phyloP scores from a whole-genome alignment of 1,140 invertebrate species.

The Neodiprion lecontei region DNA sequence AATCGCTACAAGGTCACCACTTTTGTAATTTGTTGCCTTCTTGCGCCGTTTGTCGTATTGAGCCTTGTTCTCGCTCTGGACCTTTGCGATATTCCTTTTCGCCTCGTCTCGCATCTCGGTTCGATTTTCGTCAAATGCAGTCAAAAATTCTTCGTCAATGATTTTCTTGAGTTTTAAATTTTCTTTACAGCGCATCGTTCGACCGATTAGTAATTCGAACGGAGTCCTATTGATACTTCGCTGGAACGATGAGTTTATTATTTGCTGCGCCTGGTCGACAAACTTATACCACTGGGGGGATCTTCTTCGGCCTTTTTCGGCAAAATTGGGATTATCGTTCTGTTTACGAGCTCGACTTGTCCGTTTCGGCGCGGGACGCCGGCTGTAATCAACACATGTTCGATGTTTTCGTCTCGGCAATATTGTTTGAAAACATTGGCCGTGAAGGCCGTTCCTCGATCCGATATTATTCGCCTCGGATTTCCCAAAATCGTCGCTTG shows the following conservation, averaged over 20 bases:
- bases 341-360: slow-evolving; percentile 30
- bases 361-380: slow-evolving; percentile 35
- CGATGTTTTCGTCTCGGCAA: slow-evolving; percentile 31
- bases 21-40: slow-evolving; percentile 26
- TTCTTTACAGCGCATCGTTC: slow-evolving; percentile 38
- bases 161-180: slow-evolving; percentile 9
- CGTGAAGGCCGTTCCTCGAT: slow-evolving; percentile 40
- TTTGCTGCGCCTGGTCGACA: slow-evolving; percentile 37
- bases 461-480: slow-evolving; percentile 34
- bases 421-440: slow-evolving; percentile 42
- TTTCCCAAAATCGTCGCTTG: slow-evolving; percentile 35
- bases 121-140: too few species aligned
- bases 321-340: slow-evolving; percentile 23
- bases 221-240: slow-evolving; percentile 40
- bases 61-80: slow-evolving; percentile 43
- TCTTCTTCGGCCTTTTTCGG: neutral
- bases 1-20: slow-evolving; percentile 34
- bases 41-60: slow-evolving; percentile 35
- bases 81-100: slow-evolving; percentile 36
- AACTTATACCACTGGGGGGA: slow-evolving; percentile 38
- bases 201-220: slow-evolving; percentile 42
- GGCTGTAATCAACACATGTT: slow-evolving; percentile 37
- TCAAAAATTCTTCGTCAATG: too few species aligned
- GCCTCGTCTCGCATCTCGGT: slow-evolving; percentile 29
- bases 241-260: slow-evolving; percentile 43